phyloP scores from a whole-genome alignment of 92 coral and sea anemone genomes.

The Porites evermanni region DNA sequence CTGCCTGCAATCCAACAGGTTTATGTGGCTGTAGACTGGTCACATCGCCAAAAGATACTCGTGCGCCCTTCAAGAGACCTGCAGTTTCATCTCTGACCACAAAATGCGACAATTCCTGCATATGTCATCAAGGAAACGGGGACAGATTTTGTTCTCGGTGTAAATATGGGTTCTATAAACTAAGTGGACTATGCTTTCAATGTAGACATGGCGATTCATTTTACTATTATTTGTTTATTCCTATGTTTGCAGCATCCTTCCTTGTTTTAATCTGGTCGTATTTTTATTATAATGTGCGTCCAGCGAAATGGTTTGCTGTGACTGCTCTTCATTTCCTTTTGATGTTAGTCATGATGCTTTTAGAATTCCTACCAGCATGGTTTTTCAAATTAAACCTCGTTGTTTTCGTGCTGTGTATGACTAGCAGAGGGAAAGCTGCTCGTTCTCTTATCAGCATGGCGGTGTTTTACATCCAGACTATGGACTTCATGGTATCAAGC shows the following conservation, averaged over 20 bases:
- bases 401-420: conserved; percentile 61
- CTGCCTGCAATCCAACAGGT: conserved; percentile 67
- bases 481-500: conserved; percentile 78
- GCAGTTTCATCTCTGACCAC: conserved; percentile 42
- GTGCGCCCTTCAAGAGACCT: not conserved
- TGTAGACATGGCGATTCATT: conserved; percentile 50
- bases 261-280: conserved; percentile 57
- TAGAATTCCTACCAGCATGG: conserved; percentile 74
- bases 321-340: conserved; percentile 53
- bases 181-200: conserved; percentile 59
- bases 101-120: conserved; percentile 46
- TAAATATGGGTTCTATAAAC: conserved; percentile 54
- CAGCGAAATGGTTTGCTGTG: conserved; percentile 49
- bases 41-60: not conserved
- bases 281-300: conserved; percentile 34
- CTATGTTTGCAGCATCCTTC: conserved; percentile 47
- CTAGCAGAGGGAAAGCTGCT: conserved; percentile 44
- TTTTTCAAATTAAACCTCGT: conserved; percentile 64
- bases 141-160: conserved; percentile 78
- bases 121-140: conserved; percentile 59
- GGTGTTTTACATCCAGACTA: conserved; percentile 77
- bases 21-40: conserved; percentile 48
- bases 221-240: conserved; percentile 44
- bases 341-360: conserved; percentile 48
- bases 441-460: conserved; percentile 62